These are phyloP conservation scores for Cephalopterus ornatus DNA, from an alignment of 2,113 vertebrate genomes.

Conservation along the genomic window DNA sequence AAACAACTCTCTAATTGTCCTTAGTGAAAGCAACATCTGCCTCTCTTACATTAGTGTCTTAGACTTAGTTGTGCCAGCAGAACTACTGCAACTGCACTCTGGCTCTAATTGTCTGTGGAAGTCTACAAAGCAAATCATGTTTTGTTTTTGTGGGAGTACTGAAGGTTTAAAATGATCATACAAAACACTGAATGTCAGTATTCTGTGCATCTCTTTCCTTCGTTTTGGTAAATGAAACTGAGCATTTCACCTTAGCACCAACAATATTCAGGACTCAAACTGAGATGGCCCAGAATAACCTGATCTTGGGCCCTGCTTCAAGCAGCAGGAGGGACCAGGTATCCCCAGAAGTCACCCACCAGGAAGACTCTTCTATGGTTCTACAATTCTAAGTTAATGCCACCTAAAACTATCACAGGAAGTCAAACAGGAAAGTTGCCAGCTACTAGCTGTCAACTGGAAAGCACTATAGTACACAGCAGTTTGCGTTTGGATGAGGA, in stretches of 20 bases:
- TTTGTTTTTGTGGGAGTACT: background rate
- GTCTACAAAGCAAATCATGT: background rate
- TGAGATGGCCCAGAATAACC: background rate
- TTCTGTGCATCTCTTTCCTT: background rate
- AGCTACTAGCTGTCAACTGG: background rate
- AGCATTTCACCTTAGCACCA: background rate
- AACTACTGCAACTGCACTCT: background rate
- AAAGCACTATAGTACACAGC: background rate
- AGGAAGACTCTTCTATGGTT: background rate
- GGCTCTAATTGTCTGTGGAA: background rate
- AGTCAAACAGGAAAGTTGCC: background rate
- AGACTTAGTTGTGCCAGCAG: background rate
- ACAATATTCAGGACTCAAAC: background rate
- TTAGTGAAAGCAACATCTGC: background rate
- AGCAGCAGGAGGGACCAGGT: background rate
- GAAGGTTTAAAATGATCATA: background rate
- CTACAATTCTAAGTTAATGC: background rate
- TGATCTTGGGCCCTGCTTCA: accelerated
- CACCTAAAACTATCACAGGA: background rate
- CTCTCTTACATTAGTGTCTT: background rate
- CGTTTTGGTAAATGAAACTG: background rate
- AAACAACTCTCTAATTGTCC: background rate
- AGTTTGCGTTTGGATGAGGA: background rate
- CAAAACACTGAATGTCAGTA: background rate
- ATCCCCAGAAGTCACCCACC: background rate